Base-by-base conservation (phyloP, 2,888 invertebrate genomes). In the Beris morrisii region DNA sequence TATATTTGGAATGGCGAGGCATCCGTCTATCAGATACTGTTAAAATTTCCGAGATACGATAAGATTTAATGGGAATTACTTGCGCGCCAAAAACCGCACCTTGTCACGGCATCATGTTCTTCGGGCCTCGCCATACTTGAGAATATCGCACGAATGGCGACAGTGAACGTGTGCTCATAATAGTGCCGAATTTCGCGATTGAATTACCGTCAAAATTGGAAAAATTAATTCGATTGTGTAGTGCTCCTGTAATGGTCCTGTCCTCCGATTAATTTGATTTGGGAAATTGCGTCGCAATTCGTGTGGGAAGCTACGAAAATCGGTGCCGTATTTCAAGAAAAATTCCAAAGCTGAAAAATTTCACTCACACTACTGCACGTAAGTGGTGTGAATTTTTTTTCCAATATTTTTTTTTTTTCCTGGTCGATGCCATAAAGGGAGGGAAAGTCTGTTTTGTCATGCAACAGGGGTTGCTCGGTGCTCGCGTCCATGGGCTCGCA, bases 61-160 rank as follows among this genome's bases (percentile, higher is more conserved):
- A 11, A 61, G 15, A 45, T 65, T 56, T 11, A 63, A 15, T 63
- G 52, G 11, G 1, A 65, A 56, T 54, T 65, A 63, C 46, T 56
- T 63, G 30, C 68, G 59, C 68, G 67, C 67, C 67, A 67, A 67
- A 67, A 67, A 59, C 58, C 52, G 58, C 57, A 57, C 58, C 64
- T 64, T 64, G 64, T 65, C 64, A 65, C 58, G 67, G 65, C 67
- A 65, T 67, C 67, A 67, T 67, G 44, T 64, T 64, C 22, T 61
- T 61, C 66, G 46, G 52, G 45, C 46, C 63, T 66, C 67, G 57
- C 58, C 67, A 58, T 59, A 53, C 45, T 65, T 56, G 48, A 65
- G 48, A 55, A 48, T 56, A 56, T 65, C 46, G 48, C 64, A 28
- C 55, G 56, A 55, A 56, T 55, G 56, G 44, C 48, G 31, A 48